A percentile compares a stretch with the other conserved stretches of the same genome.
phyloP scores from a whole-genome alignment of 2,113 vertebrate genomes.

The Microcebus ravelobensis region DNA sequence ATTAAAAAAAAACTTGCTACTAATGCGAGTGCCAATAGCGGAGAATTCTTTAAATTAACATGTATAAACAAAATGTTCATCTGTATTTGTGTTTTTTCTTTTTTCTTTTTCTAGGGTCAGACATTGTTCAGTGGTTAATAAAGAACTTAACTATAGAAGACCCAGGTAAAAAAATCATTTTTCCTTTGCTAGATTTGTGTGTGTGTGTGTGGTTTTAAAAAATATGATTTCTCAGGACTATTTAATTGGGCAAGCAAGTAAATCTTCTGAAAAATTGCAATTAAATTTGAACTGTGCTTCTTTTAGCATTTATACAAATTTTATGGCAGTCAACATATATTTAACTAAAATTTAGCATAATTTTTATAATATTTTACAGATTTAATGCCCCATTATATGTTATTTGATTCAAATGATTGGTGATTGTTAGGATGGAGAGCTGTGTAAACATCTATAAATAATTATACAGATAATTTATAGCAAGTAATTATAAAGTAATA shows the following conservation, averaged over 20 bases:
- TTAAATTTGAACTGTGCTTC: neutral
- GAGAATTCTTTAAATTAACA: slow-evolving; percentile 3
- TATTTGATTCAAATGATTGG: neutral
- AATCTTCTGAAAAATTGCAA: neutral
- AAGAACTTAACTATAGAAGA: slow-evolving; percentile 98
- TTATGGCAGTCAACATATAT: neutral
- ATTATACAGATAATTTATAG: neutral
- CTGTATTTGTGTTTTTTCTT: slow-evolving; percentile 73
- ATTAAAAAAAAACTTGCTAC: neutral
- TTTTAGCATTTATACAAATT: neutral
- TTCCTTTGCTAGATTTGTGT: slow-evolving; percentile 26
- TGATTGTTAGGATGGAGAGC: neutral
- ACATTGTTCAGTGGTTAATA: slow-evolving; percentile 98
- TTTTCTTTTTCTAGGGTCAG: slow-evolving; percentile 90
- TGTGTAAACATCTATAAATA: neutral
- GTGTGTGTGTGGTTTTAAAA: slow-evolving; percentile 26
- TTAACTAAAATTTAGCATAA: neutral
- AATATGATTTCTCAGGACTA: neutral
- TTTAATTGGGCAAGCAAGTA: neutral
- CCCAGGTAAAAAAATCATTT: slow-evolving; percentile 90
- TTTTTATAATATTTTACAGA: neutral
- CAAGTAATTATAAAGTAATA: neutral
- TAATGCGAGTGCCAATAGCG: neutral
- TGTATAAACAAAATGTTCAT: slow-evolving; percentile 50
- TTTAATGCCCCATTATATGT: neutral